Evolutionary conservation across 2,113 vertebrate species (phyloP).

Genomic region (Excalfactoria chinensis): DNA sequence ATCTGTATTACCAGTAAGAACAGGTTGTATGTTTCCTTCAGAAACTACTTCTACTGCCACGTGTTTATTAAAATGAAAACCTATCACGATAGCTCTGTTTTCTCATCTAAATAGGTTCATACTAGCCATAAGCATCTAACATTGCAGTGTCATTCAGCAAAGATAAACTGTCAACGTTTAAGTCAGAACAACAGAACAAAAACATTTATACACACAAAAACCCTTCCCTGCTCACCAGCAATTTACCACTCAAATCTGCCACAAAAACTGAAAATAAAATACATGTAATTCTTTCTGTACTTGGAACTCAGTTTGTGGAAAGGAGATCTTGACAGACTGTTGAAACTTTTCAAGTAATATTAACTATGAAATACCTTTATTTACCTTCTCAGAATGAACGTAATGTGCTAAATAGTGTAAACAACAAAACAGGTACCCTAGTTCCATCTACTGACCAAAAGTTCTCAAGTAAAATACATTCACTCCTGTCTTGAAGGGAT

Average conservation of each 20-base stretch:
- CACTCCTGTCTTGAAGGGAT: neutral
- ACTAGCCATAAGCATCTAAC: neutral
- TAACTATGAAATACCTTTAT: neutral
- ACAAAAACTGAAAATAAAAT: neutral
- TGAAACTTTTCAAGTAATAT: neutral
- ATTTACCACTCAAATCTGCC: neutral
- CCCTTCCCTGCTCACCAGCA: neutral
- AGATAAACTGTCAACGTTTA: neutral
- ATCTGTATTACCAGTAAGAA: no score
- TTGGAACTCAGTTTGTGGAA: neutral
- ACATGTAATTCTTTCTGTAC: neutral
- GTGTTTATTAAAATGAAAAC: neutral
- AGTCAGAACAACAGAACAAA: neutral
- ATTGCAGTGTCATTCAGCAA: neutral
- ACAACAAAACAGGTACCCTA: neutral
- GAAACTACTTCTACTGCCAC: neutral
- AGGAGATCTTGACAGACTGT: neutral
- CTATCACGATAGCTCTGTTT: neutral
- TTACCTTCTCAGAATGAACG: neutral
- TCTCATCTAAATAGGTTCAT: neutral
- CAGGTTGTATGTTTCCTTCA: neutral
- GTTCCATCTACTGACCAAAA: neutral
- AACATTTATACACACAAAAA: neutral
- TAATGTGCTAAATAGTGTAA: neutral
- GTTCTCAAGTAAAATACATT: neutral